Percentiles rank a stretch among this genome's conserved stretches.
These are phyloP conservation scores for Girardinichthys multiradiatus DNA, from an alignment of 2,113 vertebrate genomes.

Conservation along the genomic window DNA sequence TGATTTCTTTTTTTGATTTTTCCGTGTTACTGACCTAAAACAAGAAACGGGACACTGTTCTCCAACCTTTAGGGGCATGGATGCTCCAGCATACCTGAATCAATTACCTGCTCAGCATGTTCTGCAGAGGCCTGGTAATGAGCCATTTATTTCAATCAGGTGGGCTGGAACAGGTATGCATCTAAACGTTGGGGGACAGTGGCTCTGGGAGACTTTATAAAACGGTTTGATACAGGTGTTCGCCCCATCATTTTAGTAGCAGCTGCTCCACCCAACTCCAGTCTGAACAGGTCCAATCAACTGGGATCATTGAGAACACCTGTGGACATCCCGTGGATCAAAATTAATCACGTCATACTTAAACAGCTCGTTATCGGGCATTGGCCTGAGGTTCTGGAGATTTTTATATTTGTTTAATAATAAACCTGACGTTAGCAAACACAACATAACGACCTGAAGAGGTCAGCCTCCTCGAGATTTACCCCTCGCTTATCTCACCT, in stretches of 20 bases:
- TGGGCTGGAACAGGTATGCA: not conserved
- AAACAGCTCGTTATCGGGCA: not conserved
- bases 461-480: not conserved
- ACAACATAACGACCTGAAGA: not conserved
- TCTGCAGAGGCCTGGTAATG: not conserved
- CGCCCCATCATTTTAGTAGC: not conserved
- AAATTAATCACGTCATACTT: not conserved
- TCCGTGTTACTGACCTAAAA: no score
- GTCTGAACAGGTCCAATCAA: not conserved
- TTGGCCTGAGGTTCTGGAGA: not conserved
- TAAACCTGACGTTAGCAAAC: not conserved
- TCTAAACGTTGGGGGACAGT: no score
- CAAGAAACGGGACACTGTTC: not conserved
- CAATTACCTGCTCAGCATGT: not conserved
- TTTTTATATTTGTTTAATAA: not conserved
- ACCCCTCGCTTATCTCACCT: not conserved
- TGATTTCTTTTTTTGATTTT: no score
- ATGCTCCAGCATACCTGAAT: not conserved
- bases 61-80: not conserved
- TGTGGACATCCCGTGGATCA: not conserved
- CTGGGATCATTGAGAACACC: not conserved
- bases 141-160: not conserved
- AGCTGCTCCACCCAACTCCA: not conserved
- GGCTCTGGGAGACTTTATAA: no score
- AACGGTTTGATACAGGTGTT: no score